Evolutionary conservation across 2,888 invertebrate genomes (phyloP).

Genomic region (Congeria kusceri): DNA sequence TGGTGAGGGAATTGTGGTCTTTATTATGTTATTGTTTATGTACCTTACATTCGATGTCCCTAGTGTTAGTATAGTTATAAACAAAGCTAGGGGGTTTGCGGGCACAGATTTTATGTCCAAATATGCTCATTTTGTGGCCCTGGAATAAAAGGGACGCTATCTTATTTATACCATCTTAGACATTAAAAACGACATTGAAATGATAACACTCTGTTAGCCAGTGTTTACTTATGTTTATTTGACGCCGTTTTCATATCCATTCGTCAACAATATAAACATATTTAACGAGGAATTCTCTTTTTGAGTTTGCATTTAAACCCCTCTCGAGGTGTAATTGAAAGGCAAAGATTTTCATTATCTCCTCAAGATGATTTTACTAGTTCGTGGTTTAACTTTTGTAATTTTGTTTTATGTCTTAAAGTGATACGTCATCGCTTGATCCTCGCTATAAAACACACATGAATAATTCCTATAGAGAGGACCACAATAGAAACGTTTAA

Average conservation of each 20-base stretch:
- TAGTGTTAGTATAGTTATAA: no score
- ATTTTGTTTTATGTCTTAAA: constrained; percentile 9
- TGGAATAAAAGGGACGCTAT: constrained; percentile 40
- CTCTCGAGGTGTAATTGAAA: constrained; percentile 59
- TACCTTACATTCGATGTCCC: no score
- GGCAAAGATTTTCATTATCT: constrained; percentile 61
- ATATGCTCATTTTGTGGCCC: constrained; percentile 33
- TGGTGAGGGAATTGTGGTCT: no score
- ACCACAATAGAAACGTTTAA: not conserved
- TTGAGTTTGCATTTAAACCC: constrained; percentile 52
- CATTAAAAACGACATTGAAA: constrained; percentile 47
- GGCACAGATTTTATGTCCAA: not conserved
- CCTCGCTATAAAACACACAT: not conserved
- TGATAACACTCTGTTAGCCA: constrained; percentile 46
- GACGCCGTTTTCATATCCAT: constrained; percentile 58
- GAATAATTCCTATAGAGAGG: constrained; percentile 2
- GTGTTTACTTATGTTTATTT: constrained; percentile 65
- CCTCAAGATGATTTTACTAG: constrained; percentile 33
- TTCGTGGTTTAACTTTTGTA: constrained; percentile 35
- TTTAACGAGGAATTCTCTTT: constrained; percentile 58
- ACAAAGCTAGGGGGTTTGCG: no score
- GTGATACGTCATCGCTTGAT: not conserved
- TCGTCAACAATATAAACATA: constrained; percentile 59
- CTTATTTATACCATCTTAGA: constrained; percentile 45
- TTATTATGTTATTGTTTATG: no score